Evolutionary conservation across 2,797 vertebrate species (phyloP), one percentile per base, ranked within the genome.

Genomic region (Betta splendens): DNA sequence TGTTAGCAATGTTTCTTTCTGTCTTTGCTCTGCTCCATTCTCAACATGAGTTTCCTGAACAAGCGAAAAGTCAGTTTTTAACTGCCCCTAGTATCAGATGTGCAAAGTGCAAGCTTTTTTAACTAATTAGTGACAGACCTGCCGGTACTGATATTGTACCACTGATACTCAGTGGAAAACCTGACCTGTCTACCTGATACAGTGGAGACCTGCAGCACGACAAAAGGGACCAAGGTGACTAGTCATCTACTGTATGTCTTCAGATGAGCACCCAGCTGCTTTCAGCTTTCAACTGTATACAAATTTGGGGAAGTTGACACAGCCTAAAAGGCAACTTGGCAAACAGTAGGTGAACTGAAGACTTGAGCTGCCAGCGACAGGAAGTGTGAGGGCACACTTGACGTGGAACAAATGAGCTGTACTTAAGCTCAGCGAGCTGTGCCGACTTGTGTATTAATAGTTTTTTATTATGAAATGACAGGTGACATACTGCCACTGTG

Each of bases 401-500:
- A 76, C 42, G 44, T 12, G 17, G 29, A 58, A 45, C 28, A 53
- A 56, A 37, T 50, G 26, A 31, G 12, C 29, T 13, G 10, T 2
- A 3, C 22, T 28, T 72, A 37, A 25, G 0, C 26, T 54, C 47
- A 9, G 15, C n/a, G n/a, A 9, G 52, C 57, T 46, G 13, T 26
- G 17, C 0, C 11, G 4, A 17, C 40, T 28, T 25, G 45, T 20
- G 26, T 64, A 40, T 47, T 0, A 64, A 46, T 5, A 15, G 38
- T 56, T 75, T 39, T n/a, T 52, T 37, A 62, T 60, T 49, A 46
- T 49, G 52, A 58, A 69, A 58, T 46, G 55, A 60, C 61, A 63
- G 69, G 69, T 79, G 72, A n/a, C n/a, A n/a, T n/a, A n/a, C n/a
- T n/a, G n/a, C n/a, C 78, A 74, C 15, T 9, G 37, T 72, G 9